These are phyloP conservation scores for Eidolon helvum DNA, from an alignment of 2,113 vertebrate genomes.

Conservation along the genomic window DNA sequence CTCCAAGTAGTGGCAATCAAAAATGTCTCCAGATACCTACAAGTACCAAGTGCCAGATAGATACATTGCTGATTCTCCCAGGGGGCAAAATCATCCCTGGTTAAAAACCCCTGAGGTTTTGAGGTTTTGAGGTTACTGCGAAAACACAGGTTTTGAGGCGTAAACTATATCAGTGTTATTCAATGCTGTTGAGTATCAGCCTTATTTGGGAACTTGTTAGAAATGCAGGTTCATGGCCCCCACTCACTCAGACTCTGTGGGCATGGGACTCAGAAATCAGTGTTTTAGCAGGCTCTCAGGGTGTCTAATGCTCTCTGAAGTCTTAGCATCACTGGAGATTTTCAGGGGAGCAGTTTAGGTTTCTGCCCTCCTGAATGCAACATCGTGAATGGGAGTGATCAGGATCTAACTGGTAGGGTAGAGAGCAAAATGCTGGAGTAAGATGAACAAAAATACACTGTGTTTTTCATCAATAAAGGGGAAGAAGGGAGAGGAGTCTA, in stretches of 20 bases:
- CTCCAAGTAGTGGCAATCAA: neutral
- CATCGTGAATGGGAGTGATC: neutral
- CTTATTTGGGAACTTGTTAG: neutral
- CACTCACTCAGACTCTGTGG: neutral
- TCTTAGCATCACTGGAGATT: neutral
- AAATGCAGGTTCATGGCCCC: neutral
- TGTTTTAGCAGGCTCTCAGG: neutral
- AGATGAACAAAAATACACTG: neutral
- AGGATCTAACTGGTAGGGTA: neutral
- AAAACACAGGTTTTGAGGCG: neutral
- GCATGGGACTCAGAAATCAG: neutral
- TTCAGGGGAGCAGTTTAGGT: neutral
- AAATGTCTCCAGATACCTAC: neutral
- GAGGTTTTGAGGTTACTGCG: neutral
- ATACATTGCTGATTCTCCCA: neutral
- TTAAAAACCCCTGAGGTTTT: neutral
- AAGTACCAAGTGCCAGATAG: neutral
- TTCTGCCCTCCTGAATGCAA: neutral
- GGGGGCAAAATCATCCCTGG: neutral
- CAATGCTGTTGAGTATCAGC: neutral
- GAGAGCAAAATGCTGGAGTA: neutral
- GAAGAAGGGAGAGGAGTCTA: neutral
- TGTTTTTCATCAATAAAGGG: neutral
- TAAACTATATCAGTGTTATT: neutral
- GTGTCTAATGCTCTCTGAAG: neutral